phyloP scores from a whole-genome alignment of 1,140 invertebrate genomes.

The Lanistes nyassanus region DNA sequence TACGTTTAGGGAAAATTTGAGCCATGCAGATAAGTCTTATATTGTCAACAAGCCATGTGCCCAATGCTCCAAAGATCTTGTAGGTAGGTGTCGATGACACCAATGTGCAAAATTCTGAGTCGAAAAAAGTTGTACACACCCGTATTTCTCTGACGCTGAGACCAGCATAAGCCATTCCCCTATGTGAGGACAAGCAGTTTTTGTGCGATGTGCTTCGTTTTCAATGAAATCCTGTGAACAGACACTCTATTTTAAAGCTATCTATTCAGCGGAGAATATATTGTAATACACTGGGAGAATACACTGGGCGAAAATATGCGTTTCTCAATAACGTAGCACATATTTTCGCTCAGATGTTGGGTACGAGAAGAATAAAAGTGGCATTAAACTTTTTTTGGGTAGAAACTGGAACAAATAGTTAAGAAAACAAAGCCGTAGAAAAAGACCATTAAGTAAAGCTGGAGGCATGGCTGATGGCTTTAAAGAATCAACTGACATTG shows the following conservation, averaged over 20 bases:
- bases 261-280: background rate
- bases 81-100: too few species aligned
- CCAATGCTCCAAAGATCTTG: too few species aligned
- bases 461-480: too few species aligned
- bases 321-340: background rate
- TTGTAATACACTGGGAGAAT: background rate
- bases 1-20: too few species aligned
- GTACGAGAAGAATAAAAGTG: background rate
- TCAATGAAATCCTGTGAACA: constrained; percentile 46
- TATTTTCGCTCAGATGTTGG: background rate
- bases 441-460: too few species aligned
- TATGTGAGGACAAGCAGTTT: constrained; percentile 55
- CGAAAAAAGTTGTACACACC: constrained; percentile 23
- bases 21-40: too few species aligned
- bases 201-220: constrained; percentile 41
- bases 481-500: too few species aligned
- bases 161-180: constrained; percentile 55
- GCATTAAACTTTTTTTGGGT: background rate
- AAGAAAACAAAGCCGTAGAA: background rate
- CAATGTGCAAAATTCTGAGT: too few species aligned
- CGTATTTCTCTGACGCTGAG: constrained; percentile 50
- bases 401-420: background rate
- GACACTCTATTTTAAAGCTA: background rate
- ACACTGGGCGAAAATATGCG: background rate
- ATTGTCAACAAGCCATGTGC: too few species aligned